These are phyloP conservation scores for Cyphomyrus plagiostoma DNA, from an alignment of 2,113 vertebrate genomes.

Conservation along the genomic window DNA sequence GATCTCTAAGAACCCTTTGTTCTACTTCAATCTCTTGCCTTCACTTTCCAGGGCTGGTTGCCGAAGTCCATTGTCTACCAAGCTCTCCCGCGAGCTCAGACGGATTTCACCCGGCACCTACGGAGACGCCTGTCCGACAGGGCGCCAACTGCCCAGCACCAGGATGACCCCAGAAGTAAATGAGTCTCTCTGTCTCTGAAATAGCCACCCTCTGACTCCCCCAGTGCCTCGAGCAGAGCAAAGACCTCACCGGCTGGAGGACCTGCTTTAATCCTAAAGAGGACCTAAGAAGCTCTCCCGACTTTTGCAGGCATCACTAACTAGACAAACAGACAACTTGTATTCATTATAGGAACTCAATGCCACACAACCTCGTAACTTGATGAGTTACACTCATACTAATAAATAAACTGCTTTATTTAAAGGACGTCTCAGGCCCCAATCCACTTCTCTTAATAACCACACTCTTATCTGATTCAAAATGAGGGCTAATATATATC, in stretches of 20 bases:
- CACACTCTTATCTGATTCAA: neutral
- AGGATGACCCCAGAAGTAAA: neutral
- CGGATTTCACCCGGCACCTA: constrained; percentile 63
- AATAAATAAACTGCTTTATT: neutral
- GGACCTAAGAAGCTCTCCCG: neutral
- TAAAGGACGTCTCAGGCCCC: neutral
- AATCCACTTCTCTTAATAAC: neutral
- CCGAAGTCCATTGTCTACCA: constrained; percentile 58
- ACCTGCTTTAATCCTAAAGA: neutral
- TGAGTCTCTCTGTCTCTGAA: neutral
- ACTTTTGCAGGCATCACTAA: neutral
- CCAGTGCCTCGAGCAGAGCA: neutral
- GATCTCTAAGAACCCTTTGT: neutral
- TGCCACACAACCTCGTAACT: constrained; percentile 15
- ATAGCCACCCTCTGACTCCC: neutral
- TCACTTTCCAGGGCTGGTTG: constrained; percentile 66
- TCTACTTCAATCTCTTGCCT: neutral
- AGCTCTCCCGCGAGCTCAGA: constrained; percentile 59
- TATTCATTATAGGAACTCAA: constrained; percentile 20
- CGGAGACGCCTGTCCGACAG: constrained; percentile 43
- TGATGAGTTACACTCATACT: neutral
- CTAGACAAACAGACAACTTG: neutral
- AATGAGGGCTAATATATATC: neutral
- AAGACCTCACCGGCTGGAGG: neutral
- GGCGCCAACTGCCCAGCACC: constrained; percentile 16